These are phyloP conservation scores for Scaptomyza montana DNA, from an alignment of 1,140 invertebrate species.

Conservation along the genomic window DNA sequence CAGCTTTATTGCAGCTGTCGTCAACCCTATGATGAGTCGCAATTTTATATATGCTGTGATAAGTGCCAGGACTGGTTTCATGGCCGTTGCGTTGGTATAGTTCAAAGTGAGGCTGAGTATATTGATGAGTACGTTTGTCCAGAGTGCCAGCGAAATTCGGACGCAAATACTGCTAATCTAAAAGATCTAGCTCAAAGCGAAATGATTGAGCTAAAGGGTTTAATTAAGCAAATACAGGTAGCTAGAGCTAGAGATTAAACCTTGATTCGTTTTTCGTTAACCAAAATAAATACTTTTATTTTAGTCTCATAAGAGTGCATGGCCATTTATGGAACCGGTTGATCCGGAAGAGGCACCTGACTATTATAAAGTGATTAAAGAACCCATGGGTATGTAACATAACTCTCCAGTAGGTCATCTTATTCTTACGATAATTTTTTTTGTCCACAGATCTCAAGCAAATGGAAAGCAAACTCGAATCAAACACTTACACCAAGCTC, in stretches of 20 bases:
- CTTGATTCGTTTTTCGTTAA: constrained; percentile 10
- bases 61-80: constrained; percentile 99
- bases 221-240: constrained; percentile 96
- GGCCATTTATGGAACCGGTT: constrained; percentile 98
- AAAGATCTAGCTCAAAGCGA: constrained; percentile 93
- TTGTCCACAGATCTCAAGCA: constrained; percentile 93
- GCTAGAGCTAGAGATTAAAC: neutral
- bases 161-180: constrained; percentile 95
- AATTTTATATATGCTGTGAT: constrained; percentile 99
- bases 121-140: constrained; percentile 99
- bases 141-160: constrained; percentile 94
- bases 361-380: constrained; percentile 98
- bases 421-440: neutral
- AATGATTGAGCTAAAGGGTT: constrained; percentile 91
- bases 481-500: constrained; percentile 92
- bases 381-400: constrained; percentile 95
- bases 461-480: constrained; percentile 94
- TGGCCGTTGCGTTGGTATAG: constrained; percentile 97
- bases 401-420: constrained; percentile 51
- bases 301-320: constrained; percentile 94
- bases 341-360: constrained; percentile 97
- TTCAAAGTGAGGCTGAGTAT: constrained; percentile 96
- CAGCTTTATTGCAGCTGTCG: constrained; percentile 98
- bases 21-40: constrained; percentile 98
- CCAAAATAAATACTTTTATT: constrained; percentile 26